Percentiles rank a stretch among this genome's conserved stretches.
These are phyloP conservation scores for Parapsyche elsis DNA, from an alignment of 1,140 invertebrate species.

Conservation along the genomic window DNA sequence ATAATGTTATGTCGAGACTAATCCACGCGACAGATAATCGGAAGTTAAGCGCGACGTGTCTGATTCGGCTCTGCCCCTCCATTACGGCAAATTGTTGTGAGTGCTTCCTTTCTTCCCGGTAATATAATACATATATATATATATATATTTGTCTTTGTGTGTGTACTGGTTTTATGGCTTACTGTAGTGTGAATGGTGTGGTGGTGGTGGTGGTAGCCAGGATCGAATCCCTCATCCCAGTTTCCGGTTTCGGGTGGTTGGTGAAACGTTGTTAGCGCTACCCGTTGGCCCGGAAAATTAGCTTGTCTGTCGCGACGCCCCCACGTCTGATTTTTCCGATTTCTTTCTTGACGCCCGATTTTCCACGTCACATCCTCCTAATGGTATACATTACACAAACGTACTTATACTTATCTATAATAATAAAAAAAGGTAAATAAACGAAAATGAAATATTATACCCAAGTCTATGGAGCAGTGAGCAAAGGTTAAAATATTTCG, in stretches of 20 bases:
- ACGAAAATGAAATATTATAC: neutral
- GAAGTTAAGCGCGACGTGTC: neutral
- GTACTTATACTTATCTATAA: neutral
- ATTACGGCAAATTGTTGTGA: conserved; percentile 32
- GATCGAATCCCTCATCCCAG: neutral
- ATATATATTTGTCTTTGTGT: neutral
- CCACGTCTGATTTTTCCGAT: conserved; percentile 37
- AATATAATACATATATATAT: conserved; percentile 1
- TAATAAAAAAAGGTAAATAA: neutral
- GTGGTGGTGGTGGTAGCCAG: neutral
- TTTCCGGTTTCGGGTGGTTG: neutral
- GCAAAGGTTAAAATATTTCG: too few species aligned
- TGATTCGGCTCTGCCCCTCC: conserved; percentile 11
- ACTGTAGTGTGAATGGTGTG: neutral
- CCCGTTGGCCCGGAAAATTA: conserved; percentile 44
- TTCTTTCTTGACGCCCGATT: conserved; percentile 38
- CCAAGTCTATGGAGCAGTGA: too few species aligned
- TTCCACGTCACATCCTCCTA: conserved; percentile 8
- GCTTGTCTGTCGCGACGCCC: conserved; percentile 36
- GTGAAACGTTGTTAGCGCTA: conserved; percentile 37
- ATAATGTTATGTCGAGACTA: neutral
- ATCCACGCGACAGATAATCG: neutral
- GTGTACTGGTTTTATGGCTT: neutral
- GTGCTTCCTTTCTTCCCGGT: neutral
- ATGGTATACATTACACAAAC: neutral